phyloP scores from a whole-genome alignment of 2,113 vertebrate species.

The Pachycephala philippinensis region DNA sequence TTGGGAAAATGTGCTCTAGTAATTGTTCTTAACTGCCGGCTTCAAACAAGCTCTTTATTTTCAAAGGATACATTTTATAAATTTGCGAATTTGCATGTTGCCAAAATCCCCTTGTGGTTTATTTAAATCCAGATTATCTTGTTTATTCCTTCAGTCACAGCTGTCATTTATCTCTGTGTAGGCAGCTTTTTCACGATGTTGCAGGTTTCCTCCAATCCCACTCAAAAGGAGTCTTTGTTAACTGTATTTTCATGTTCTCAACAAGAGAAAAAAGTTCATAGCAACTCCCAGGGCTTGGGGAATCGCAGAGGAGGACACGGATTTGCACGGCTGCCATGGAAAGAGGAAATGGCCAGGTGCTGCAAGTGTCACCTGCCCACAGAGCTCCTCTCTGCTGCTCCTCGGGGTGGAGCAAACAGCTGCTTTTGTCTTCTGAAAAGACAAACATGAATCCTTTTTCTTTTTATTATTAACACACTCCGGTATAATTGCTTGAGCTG shows the following conservation, averaged over 20 bases:
- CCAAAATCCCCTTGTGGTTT: slow-evolving; percentile 64
- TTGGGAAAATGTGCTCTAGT: neutral
- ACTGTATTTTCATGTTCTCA: neutral
- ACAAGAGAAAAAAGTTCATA: neutral
- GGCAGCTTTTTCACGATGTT: slow-evolving; percentile 57
- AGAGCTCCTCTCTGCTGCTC: neutral
- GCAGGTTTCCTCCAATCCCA: slow-evolving; percentile 44
- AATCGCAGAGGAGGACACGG: neutral
- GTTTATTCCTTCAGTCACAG: slow-evolving; percentile 75
- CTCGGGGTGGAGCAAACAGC: slow-evolving; percentile 37
- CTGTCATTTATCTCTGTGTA: slow-evolving; percentile 63
- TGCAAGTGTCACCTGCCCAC: neutral
- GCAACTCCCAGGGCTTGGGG: neutral
- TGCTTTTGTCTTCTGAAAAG: slow-evolving; percentile 59
- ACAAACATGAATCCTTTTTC: slow-evolving; percentile 29
- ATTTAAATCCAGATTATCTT: slow-evolving; percentile 74
- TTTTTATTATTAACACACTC: slow-evolving; percentile 70
- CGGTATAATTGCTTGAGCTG: slow-evolving; percentile 65
- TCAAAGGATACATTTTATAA: slow-evolving; percentile 63
- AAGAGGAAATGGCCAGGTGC: neutral
- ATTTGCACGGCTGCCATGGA: neutral
- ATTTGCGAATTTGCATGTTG: slow-evolving; percentile 64
- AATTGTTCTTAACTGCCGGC: slow-evolving; percentile 41
- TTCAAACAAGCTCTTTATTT: slow-evolving; percentile 69
- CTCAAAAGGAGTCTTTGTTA: slow-evolving; percentile 47